Evolutionary conservation across 2,888 invertebrate genomes (phyloP), one percentile per base, ranked within the genome.

Genomic region (Yponomeuta cagnagella): DNA sequence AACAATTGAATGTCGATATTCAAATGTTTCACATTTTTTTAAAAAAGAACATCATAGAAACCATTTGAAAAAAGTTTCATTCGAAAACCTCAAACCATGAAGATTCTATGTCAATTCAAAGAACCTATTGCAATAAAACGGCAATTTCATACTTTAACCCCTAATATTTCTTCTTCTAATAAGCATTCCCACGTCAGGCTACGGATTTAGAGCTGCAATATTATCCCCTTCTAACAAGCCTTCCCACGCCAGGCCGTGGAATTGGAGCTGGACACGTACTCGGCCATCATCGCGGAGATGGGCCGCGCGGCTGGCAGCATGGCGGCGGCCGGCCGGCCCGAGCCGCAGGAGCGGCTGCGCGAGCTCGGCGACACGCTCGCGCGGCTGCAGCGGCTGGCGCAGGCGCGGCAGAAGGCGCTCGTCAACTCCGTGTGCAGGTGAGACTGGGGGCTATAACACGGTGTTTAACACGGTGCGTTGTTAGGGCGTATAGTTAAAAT

Each of bases 261-360:
- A 79, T 89, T 98, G 10, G 98, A 98, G 82, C 90, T 98, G 76
- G 98, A 98, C 82, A 97, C 98, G 0, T 98, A 98, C 90, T 96
- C 95, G 73, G 97, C 97, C 10, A 96, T 98, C 70, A 96, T 99
- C 48, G 95, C 96, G 2, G 98, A 98, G 93, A 98, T 99, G 96
- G 96, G 98, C 2, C 95, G 96, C 81, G 96, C 95, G 72, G 98
- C 98, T 2, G 94, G 95, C 58, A 93, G 95, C 1, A 96, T 98
- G 95, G 95, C 97, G 1, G 89, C 95, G 88, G 96, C 97, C 0
- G 97, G 97, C 80, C 95, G 96, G 70, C 96, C 96, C 77, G 94
- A 96, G 10, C 96, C 99, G 75, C 93, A 94, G 10, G 95, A 94
- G 74, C 94, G 97, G 48, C 97, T 97, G 82, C 94, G 95, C 70